Evolutionary conservation across 53 echinoderm and acorn worm species (phyloP).

Genomic region (Hippasteria phrygiana): DNA sequence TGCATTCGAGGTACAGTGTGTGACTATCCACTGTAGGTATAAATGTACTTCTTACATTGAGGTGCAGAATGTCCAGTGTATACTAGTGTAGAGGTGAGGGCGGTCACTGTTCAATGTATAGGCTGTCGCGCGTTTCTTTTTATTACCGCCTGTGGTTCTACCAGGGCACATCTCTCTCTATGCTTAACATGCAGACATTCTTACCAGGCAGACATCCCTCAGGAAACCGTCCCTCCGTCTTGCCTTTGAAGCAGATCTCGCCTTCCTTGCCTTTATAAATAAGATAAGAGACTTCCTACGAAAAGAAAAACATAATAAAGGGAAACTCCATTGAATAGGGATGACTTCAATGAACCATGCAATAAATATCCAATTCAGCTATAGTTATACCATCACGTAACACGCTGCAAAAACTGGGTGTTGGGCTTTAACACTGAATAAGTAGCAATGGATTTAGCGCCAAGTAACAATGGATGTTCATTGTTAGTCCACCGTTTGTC

Average conservation of each 20-base stretch:
- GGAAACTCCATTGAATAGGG: not conserved
- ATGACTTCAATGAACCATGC: not conserved
- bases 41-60: not conserved
- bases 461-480: too few species aligned
- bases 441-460: too few species aligned
- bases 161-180: not conserved
- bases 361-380: not conserved
- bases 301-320: not conserved
- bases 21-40: too few species aligned
- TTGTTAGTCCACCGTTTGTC: too few species aligned
- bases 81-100: not conserved
- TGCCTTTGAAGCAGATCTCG: not conserved
- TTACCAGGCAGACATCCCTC: conserved; percentile 30
- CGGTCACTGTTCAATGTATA: not conserved
- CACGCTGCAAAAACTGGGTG: not conserved
- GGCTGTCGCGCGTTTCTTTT: not conserved
- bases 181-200: not conserved
- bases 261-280: not conserved
- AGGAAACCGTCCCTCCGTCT: not conserved
- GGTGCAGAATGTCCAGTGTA: not conserved
- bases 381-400: too few species aligned
- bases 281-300: not conserved
- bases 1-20: too few species aligned
- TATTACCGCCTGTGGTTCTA: not conserved
- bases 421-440: too few species aligned